phyloP scores from a whole-genome alignment of 2,888 invertebrate genomes.

The Ophion slaviceki region DNA sequence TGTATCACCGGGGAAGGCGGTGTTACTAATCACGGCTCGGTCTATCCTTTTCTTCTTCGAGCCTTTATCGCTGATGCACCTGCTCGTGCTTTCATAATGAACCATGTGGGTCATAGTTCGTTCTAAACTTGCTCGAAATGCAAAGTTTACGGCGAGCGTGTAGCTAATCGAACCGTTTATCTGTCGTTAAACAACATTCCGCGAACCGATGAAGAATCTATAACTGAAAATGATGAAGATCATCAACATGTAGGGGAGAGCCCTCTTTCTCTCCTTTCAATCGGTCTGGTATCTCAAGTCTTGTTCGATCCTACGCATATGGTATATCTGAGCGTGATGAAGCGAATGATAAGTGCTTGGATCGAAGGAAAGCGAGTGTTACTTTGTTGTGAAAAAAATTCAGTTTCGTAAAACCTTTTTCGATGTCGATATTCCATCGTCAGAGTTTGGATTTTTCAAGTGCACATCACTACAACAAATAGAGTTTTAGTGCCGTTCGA shows the following conservation, averaged over 20 bases:
- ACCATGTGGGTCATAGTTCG: constrained; percentile 25
- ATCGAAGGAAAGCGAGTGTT: constrained; percentile 2
- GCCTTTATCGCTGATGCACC: constrained; percentile 38
- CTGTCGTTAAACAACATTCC: background rate
- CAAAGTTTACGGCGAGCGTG: constrained; percentile 24
- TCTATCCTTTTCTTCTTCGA: constrained; percentile 12
- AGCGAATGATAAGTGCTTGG: constrained; percentile 23
- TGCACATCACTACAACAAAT: constrained; percentile 1
- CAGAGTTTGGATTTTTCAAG: constrained; percentile 24
- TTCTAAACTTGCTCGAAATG: constrained; percentile 39
- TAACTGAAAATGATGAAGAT: constrained; percentile 15
- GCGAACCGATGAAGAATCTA: constrained; percentile 36
- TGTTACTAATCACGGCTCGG: constrained; percentile 20
- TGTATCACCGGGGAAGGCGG: constrained; percentile 37
- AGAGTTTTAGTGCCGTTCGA: background rate
- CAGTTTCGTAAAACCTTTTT: constrained; percentile 15
- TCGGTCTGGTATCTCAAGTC: constrained; percentile 31
- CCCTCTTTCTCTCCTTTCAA: constrained; percentile 24
- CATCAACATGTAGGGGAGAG: constrained; percentile 23
- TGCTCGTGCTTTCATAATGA: constrained; percentile 34
- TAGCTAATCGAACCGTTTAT: constrained; percentile 9
- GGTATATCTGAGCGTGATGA: constrained; percentile 26
- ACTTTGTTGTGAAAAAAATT: constrained; percentile 26
- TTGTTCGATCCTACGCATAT: constrained; percentile 47
- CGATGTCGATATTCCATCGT: constrained; percentile 23